phyloP scores from a whole-genome alignment of 2,888 invertebrate genomes.

The Brachyptera putata region DNA sequence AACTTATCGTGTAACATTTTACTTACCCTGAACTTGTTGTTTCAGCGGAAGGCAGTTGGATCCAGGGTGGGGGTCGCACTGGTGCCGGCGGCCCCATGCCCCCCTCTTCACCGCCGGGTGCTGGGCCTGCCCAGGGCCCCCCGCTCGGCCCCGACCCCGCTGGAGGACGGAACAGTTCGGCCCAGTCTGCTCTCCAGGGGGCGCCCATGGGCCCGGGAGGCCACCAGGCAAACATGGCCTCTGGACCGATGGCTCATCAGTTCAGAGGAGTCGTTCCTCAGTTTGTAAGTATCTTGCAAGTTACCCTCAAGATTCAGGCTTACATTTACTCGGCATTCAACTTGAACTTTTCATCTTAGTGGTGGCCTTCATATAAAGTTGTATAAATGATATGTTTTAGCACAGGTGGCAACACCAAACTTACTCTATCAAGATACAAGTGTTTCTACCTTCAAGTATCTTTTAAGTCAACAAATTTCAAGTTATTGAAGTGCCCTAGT shows the following conservation, averaged over 20 bases:
- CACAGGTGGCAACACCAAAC: too few relatives aligned
- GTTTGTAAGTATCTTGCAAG: conserved; percentile 66
- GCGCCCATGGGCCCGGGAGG: conserved; percentile 50
- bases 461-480: too few relatives aligned
- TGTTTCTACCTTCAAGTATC: too few relatives aligned
- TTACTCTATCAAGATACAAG: too few relatives aligned
- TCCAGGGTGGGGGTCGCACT: conserved; percentile 69
- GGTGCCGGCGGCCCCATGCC: conserved; percentile 18
- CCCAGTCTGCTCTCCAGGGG: conserved; percentile 44
- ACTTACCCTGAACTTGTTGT: conserved; percentile 23
- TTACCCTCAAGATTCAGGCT: too few relatives aligned
- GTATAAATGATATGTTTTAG: too few relatives aligned
- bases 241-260: conserved; percentile 43
- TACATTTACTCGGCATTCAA: too few relatives aligned
- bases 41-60: conserved; percentile 82
- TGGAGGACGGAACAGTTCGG: conserved; percentile 49
- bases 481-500: too few relatives aligned
- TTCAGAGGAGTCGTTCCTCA: conserved; percentile 72
- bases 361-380: too few relatives aligned
- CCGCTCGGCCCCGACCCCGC: conserved; percentile 38
- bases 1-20: too few relatives aligned
- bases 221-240: conserved; percentile 36
- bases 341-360: too few relatives aligned
- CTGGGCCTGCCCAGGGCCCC: conserved; percentile 48
- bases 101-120: conserved; percentile 40